Evolutionary conservation across 2,797 vertebrate genomes (phyloP).

Genomic region (Balearica regulorum): DNA sequence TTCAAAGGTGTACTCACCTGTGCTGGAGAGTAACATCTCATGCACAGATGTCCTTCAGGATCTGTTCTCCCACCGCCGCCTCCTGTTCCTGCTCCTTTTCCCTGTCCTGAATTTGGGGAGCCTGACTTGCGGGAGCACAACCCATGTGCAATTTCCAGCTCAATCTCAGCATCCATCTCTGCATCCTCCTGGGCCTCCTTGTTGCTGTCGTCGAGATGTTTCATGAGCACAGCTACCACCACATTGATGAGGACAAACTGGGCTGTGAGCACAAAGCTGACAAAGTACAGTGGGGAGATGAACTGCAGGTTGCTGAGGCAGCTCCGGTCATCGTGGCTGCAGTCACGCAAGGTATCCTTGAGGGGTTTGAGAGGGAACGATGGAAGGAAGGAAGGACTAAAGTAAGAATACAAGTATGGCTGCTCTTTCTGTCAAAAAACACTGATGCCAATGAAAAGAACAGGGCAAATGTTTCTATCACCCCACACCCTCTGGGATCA

Average conservation of each 20-base stretch:
- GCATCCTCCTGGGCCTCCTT: slow-evolving; percentile 98
- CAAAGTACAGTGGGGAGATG: slow-evolving; percentile 97
- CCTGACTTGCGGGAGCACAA: slow-evolving; percentile 84
- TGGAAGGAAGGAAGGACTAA: slow-evolving; percentile 13
- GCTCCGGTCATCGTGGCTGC: slow-evolving; percentile 89
- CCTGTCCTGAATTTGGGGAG: slow-evolving; percentile 63
- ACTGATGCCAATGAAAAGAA: not conserved
- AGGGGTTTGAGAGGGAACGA: not conserved
- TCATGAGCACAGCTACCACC: slow-evolving; percentile 99
- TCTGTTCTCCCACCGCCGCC: slow-evolving; percentile 50
- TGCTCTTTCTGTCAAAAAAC: not conserved
- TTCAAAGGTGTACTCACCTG: slow-evolving; percentile 79
- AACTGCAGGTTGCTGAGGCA: slow-evolving; percentile 98
- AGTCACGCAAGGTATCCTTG: slow-evolving; percentile 95
- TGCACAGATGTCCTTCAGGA: slow-evolving; percentile 74
- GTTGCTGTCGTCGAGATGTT: slow-evolving; percentile 98
- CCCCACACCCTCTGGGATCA: not conserved
- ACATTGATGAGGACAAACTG: slow-evolving; percentile 99
- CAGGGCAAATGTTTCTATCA: not conserved
- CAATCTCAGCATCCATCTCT: slow-evolving; percentile 97
- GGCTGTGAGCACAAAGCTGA: slow-evolving; percentile 98
- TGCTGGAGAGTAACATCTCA: slow-evolving; percentile 86
- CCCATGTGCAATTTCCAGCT: slow-evolving; percentile 92
- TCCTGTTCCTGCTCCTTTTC: slow-evolving; percentile 60
- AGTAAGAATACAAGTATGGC: slow-evolving; percentile 27